A percentile compares a stretch with the other conserved stretches of the same genome.
phyloP scores from a whole-genome alignment of 2,888 invertebrate genomes.

The Blastobasis lacticolella region DNA sequence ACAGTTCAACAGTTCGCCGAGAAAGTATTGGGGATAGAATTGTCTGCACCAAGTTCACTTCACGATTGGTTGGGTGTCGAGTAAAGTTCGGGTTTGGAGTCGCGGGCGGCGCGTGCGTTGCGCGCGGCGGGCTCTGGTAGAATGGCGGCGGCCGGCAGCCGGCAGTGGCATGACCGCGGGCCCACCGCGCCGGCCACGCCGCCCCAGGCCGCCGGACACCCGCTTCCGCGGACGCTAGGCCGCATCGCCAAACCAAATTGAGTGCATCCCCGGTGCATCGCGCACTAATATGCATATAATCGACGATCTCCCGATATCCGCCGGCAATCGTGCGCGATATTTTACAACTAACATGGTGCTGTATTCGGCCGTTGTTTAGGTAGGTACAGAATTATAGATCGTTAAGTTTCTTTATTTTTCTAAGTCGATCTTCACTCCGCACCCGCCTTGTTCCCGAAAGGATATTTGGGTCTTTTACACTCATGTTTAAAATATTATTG shows the following conservation, averaged over 20 bases:
- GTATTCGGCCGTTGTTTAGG: too few species aligned
- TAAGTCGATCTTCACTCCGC: too few species aligned
- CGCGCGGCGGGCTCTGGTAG: conserved; percentile 48
- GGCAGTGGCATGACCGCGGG: not conserved
- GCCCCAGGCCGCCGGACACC: conserved; percentile 14
- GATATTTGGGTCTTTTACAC: too few species aligned
- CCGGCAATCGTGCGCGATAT: conserved; percentile 8
- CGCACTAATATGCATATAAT: conserved; percentile 49
- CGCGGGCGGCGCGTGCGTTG: conserved; percentile 41
- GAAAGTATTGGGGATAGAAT: conserved; percentile 33
- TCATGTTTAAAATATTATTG: too few species aligned
- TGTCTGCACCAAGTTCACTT: conserved; percentile 50
- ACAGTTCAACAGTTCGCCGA: conserved; percentile 39
- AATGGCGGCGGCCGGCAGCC: conserved; percentile 28
- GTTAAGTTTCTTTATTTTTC: too few species aligned
- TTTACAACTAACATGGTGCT: too few species aligned
- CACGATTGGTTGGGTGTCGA: conserved; percentile 47
- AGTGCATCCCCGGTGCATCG: conserved; percentile 26
- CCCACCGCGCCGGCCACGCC: not conserved
- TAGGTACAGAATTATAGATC: too few species aligned
- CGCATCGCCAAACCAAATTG: conserved; percentile 40
- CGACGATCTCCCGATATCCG: conserved; percentile 46
- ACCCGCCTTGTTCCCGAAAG: too few species aligned
- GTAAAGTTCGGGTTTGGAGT: conserved; percentile 45
- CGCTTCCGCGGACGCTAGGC: conserved; percentile 32